Base-by-base conservation (phyloP, 2,113 vertebrate species). In the Dasypus novemcinctus region DNA sequence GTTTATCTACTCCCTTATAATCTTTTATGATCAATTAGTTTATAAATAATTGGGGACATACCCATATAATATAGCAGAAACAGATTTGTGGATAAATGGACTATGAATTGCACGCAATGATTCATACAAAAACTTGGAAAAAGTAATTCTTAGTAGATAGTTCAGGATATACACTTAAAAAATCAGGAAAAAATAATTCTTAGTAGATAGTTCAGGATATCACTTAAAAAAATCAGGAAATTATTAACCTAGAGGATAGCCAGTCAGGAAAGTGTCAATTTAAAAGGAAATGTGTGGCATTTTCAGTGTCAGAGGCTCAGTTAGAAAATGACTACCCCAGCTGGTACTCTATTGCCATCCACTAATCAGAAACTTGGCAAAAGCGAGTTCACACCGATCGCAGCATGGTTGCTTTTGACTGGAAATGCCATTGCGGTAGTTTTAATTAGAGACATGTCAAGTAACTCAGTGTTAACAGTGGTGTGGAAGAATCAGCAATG, bases 361-460 rank as follows among this genome's bases (percentile, higher is more conserved):
- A 59, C n/a, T 59, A 76, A 93, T 52, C 12, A 66, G 46, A 83
- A 72, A 79, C 46, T 96, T 91, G 93, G 82, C 91, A 64, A 87
- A 80, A 83, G 21, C 15, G 33, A 69, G 41, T 72, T 76, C 87
- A 72, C 49, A 59, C 78, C 7, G 14, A 64, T 82, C 75, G 66
- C 80, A 76, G 25, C 75, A 59, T 81, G 74, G 13, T 84, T 92
- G 86, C 90, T 82, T 82, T 76, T 87, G 80, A 82, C 25, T 33
- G 41, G 68, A 81, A 90, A 82, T 29, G 4, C 59, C 52, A 86
- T 43, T 38, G 23, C 38, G 15, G 52, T 87, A 14, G 29, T 78
- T 83, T 75, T 94, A 94, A 94, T 86, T 85, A 92, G 75, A 88
- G 93, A 68, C 5, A 0, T 96, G 89, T 87, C 89, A 96, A 94